Conservation (phyloP, 2,888 invertebrate genomes). For the Agrenia bidenticulata region DNA sequence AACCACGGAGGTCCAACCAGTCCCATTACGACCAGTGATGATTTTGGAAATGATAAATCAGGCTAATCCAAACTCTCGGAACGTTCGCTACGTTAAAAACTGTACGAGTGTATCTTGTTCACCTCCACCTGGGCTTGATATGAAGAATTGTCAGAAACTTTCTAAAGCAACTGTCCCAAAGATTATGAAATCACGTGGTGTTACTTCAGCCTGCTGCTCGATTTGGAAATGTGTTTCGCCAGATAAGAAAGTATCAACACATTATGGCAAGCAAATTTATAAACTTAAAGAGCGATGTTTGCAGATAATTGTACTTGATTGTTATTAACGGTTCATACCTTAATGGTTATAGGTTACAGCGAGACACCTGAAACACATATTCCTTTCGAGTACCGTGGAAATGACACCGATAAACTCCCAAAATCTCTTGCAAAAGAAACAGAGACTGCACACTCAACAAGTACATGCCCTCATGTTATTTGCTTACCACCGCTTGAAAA, state of each 20-base stretch:
- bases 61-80: not conserved
- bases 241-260: not conserved
- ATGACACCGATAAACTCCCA: not conserved
- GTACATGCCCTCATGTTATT: not conserved
- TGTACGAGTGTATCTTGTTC: not conserved
- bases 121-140: not conserved
- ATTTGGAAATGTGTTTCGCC: conserved; percentile 10
- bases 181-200: conserved; percentile 4
- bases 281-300: too few species aligned
- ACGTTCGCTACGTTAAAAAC: not conserved
- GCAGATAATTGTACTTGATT: too few species aligned
- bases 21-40: not conserved
- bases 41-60: conserved; percentile 11
- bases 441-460: not conserved
- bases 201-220: conserved; percentile 17
- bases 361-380: not conserved
- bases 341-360: not conserved
- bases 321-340: too few species aligned
- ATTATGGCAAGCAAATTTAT: conserved; percentile 8
- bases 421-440: not conserved
- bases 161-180: conserved; percentile 3
- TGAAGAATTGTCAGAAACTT: not conserved
- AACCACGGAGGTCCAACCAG: not conserved
- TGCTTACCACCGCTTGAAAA: conserved; percentile 13
- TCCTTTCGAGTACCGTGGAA: not conserved